Conservation (phyloP, 2,113 vertebrate species). For the Gallinago jamesoni region DNA sequence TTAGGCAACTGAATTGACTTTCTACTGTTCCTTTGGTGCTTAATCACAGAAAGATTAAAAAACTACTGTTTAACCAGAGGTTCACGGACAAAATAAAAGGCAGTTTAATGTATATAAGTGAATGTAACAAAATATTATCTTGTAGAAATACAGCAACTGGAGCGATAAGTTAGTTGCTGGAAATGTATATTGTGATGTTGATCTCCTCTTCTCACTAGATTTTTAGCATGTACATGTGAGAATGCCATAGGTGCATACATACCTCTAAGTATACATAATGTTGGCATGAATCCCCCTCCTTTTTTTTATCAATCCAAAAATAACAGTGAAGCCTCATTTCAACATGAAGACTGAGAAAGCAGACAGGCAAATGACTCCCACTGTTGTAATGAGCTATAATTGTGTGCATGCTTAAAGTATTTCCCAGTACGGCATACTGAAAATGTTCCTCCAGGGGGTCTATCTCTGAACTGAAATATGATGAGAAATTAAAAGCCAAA, state of each 20-base stretch:
- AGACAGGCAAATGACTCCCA: slow-evolving; percentile 35
- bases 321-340: slow-evolving; percentile 20
- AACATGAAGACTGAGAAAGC: not conserved
- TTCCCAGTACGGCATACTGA: not conserved
- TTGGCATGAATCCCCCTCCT: not conserved
- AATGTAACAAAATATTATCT: not conserved
- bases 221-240: not conserved
- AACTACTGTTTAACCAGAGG: not conserved
- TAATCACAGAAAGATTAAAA: slow-evolving; percentile 13
- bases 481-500: slow-evolving; percentile 17
- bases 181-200: not conserved
- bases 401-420: not conserved
- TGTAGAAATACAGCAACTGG: not conserved
- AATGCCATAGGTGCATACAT: not conserved
- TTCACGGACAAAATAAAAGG: not conserved
- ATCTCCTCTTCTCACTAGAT: not conserved
- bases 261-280: not conserved
- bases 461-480: not conserved
- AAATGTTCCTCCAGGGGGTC: not conserved
- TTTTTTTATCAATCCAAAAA: not conserved
- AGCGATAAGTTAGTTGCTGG: not conserved
- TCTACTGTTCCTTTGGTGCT: not conserved
- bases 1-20: slow-evolving; percentile 5
- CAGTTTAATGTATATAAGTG: not conserved
- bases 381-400: slow-evolving; percentile 53